A percentile compares a stretch with the other conserved stretches of the same genome.
phyloP scores from a whole-genome alignment of 1,140 invertebrate genomes.

The Musca domestica region DNA sequence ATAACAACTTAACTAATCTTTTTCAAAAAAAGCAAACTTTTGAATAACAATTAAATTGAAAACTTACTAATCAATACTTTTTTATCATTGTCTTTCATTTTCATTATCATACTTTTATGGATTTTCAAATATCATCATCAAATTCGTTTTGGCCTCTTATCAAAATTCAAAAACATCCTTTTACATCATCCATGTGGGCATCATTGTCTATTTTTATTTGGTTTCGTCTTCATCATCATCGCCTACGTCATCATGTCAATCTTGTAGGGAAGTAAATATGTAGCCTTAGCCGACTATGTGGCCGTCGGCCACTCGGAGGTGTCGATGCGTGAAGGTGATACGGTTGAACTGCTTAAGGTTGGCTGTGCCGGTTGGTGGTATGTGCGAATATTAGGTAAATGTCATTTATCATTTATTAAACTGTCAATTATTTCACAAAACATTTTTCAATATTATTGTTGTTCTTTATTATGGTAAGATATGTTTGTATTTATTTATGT shows the following conservation, averaged over 20 bases:
- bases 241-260: background rate
- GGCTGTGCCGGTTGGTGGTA: conserved; percentile 97
- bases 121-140: too few species aligned
- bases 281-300: conserved; percentile 87
- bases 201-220: too few species aligned
- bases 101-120: too few species aligned
- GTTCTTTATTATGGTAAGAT: background rate
- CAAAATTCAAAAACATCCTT: too few species aligned
- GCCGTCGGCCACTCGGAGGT: conserved; percentile 86
- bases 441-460: background rate
- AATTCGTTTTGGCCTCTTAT: too few species aligned
- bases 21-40: too few species aligned
- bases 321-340: conserved; percentile 83
- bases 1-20: too few species aligned
- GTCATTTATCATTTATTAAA: background rate
- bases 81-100: too few species aligned
- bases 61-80: too few species aligned
- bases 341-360: conserved; percentile 82
- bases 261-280: conserved; percentile 67
- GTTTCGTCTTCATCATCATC: background rate
- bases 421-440: background rate
- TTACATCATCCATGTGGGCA: too few species aligned
- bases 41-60: too few species aligned
- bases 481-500: background rate
- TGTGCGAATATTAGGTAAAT: conserved; percentile 74